Percentiles rank a stretch among this genome's conserved stretches.
These are phyloP conservation scores for Oncorhynchus kisutch DNA, from an alignment of 2,113 vertebrate species.

Conservation along the genomic window DNA sequence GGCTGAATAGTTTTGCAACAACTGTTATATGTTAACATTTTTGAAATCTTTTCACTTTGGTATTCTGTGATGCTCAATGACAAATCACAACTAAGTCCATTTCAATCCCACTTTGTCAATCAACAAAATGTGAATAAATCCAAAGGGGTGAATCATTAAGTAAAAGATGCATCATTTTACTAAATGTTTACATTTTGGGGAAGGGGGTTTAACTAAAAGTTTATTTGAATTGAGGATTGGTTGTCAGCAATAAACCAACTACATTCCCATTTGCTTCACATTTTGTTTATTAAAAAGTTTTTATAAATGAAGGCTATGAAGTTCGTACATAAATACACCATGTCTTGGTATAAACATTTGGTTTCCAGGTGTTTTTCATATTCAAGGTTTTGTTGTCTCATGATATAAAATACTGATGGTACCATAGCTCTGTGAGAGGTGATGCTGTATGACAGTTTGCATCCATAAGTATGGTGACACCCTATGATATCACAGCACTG, in stretches of 20 bases:
- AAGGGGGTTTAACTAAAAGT: no score
- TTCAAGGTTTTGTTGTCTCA: not conserved
- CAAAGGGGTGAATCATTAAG: not conserved
- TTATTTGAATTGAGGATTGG: not conserved
- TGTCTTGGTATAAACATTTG: not conserved
- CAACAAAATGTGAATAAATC: no score
- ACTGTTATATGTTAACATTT: no score
- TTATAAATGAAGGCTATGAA: not conserved
- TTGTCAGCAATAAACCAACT: not conserved
- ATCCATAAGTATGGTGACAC: not conserved
- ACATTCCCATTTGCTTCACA: not conserved
- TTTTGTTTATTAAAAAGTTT: not conserved
- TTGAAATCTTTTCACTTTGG: no score
- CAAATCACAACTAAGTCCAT: no score
- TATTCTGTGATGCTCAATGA: no score
- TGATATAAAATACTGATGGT: not conserved
- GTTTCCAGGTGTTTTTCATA: not conserved
- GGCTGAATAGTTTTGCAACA: no score
- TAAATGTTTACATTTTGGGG: not conserved
- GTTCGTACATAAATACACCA: not conserved
- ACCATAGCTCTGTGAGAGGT: not conserved
- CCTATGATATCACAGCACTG: not conserved
- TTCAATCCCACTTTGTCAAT: no score
- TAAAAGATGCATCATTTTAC: not conserved
- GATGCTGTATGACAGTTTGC: not conserved